These are phyloP conservation scores for Hoplias malabaricus DNA, from an alignment of 2,113 vertebrate genomes.

Conservation along the genomic window DNA sequence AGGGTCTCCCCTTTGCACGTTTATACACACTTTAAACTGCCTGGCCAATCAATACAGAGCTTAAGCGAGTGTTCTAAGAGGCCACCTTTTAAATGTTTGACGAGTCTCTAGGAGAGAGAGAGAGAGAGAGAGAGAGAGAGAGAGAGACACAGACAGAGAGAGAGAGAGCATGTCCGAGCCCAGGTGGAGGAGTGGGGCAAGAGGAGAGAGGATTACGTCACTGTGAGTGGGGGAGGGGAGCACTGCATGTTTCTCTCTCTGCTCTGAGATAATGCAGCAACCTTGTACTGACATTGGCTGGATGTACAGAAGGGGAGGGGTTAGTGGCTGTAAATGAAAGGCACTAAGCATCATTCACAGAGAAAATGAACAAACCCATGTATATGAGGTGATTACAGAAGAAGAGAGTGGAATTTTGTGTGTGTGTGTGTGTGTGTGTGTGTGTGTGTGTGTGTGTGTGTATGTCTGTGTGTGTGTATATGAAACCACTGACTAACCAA, in stretches of 20 bases:
- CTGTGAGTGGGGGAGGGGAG: constrained; percentile 5
- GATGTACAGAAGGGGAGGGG: background rate
- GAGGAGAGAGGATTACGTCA: constrained; percentile 30
- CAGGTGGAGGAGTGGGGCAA: constrained; percentile 2
- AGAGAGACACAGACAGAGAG: background rate
- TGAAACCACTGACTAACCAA: too few relatives aligned
- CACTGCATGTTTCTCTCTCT: background rate
- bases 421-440: constrained; percentile 7
- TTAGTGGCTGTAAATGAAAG: constrained; percentile 7
- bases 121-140: background rate
- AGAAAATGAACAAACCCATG: background rate
- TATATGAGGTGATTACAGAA: background rate
- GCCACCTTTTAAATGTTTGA: background rate
- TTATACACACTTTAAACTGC: background rate
- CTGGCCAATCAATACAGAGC: constrained; percentile 28
- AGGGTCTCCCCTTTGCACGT: background rate
- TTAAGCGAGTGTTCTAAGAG: background rate
- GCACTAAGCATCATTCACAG: background rate
- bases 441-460: too few relatives aligned
- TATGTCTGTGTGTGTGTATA: too few relatives aligned
- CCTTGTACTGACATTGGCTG: constrained; percentile 44
- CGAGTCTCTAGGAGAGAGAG: background rate
- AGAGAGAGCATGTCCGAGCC: background rate
- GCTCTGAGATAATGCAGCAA: constrained; percentile 23
- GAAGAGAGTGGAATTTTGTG: background rate